Base-by-base conservation (phyloP, 1,140 invertebrate species). In the Melipona quadrifasciata region DNA sequence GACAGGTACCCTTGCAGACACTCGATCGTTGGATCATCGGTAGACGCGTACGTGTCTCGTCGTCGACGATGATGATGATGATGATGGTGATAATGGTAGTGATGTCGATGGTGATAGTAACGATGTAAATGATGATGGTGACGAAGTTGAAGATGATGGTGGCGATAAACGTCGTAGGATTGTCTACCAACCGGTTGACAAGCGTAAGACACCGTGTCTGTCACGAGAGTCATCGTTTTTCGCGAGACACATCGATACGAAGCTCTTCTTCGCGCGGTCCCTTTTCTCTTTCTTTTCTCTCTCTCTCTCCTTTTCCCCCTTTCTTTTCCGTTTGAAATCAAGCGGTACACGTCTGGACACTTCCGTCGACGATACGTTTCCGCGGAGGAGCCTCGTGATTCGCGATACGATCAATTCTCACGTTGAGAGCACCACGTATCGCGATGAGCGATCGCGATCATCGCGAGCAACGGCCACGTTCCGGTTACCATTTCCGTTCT, bases 201-300 rank as follows among this genome's bases (percentile, higher is more conserved):
- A 2, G 92, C 86, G 90, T 94, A 95, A 64, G 84, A 90, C 78
- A 87, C 91, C 91, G 80, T 91, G 85, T 94, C 93, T 82, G 94
- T 94, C 91, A 94, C 93, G 80, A 95, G 92, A 90, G 94, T 95
- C 94, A 95, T 95, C 93, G 94, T 95, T 92, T 94, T 91, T 90
- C 88, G 80, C 16, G 21, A 51, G 19, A 12, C 53, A 3, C 27
- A 5, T 47, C 6, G 2, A 31, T 16, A 55, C 14, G 17, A 34
- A 51, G 8, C 34, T 8, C 70, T 21, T 6, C 16, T 19, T 19
- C n/a, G 0, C 19, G 31, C 31, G 19, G 19, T 21, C 31, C 34
- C n/a, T 21, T 3, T 34, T 12, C 24, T 27, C n/a, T 27, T 19
- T 16, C 27, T 34, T 24, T 16, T 39, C 51, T 53, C 24, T 24